These are phyloP conservation scores for Machimus atricapillus DNA, from an alignment of 2,888 invertebrate species.

Conservation along the genomic window DNA sequence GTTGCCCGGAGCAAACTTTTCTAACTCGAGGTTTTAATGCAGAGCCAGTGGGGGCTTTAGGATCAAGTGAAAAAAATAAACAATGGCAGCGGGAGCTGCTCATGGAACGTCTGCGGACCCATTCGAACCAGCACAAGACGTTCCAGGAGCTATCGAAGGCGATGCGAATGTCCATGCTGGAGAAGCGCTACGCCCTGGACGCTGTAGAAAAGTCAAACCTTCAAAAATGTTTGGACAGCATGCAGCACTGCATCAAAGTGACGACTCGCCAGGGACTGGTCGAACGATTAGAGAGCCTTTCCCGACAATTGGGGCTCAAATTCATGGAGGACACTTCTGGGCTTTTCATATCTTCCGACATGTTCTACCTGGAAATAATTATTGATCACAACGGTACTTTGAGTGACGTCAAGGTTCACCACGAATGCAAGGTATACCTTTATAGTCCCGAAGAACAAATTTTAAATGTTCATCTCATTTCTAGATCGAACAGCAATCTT, in stretches of 20 bases:
- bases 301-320: constrained; percentile 88
- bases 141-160: constrained; percentile 88
- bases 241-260: constrained; percentile 94
- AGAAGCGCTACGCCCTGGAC: constrained; percentile 88
- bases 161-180: constrained; percentile 85
- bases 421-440: constrained; percentile 78
- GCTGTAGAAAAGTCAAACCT: constrained; percentile 83
- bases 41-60: constrained; percentile 14
- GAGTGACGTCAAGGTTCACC: constrained; percentile 89
- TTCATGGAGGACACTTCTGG: constrained; percentile 85
- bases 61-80: constrained; percentile 67
- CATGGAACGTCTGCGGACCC: constrained; percentile 90
- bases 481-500: constrained; percentile 77
- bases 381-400: constrained; percentile 84
- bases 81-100: constrained; percentile 84
- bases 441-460: not conserved
- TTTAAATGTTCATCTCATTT: not conserved
- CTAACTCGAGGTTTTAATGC: not conserved
- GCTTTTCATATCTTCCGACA: constrained; percentile 92
- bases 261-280: constrained; percentile 90
- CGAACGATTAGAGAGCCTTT: constrained; percentile 88
- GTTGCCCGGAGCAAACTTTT: not conserved
- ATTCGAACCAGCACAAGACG: constrained; percentile 80
- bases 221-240: constrained; percentile 88
- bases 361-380: constrained; percentile 93